Conservation (phyloP, 1,140 invertebrate genomes). For the Brachionus angularis region DNA sequence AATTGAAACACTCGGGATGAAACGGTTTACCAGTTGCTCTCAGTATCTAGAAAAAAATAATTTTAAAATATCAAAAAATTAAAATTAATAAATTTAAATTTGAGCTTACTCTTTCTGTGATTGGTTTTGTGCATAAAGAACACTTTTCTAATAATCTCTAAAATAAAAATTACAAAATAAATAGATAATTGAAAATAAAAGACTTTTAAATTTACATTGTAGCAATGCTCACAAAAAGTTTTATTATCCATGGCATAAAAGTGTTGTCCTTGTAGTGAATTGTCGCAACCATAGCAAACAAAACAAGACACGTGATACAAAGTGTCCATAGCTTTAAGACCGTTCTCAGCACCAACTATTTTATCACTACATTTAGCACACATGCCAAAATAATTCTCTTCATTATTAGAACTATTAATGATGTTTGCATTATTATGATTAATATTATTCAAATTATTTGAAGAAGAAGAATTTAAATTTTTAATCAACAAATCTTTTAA, state of each 20-base stretch:
- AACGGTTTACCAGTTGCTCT: slow-evolving; percentile 95
- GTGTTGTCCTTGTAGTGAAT: slow-evolving; percentile 83
- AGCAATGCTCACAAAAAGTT: slow-evolving; percentile 89
- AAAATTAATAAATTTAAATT: background rate
- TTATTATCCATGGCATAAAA: slow-evolving; percentile 90
- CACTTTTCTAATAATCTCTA: slow-evolving; percentile 91
- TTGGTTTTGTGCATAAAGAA: slow-evolving; percentile 88
- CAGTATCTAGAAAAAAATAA: slow-evolving; percentile 67
- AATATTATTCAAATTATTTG: background rate
- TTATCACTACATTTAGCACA: slow-evolving; percentile 69
- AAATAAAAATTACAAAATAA: slow-evolving; percentile 47
- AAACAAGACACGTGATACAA: slow-evolving; percentile 93
- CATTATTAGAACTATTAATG: slow-evolving; percentile 35
- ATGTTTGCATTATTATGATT: background rate
- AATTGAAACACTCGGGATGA: slow-evolving; percentile 88
- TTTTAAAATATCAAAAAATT: background rate
- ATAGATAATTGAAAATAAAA: background rate
- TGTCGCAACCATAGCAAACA: slow-evolving; percentile 78
- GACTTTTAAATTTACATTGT: slow-evolving; percentile 65
- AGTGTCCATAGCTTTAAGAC: slow-evolving; percentile 91
- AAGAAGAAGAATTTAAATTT: slow-evolving; percentile 63
- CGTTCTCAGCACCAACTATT: slow-evolving; percentile 82
- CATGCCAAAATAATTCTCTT: slow-evolving; percentile 39
- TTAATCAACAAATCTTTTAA: slow-evolving; percentile 78
- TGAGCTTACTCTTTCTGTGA: slow-evolving; percentile 69